Conservation (phyloP, 2,888 invertebrate genomes). For the Ormyrus pomaceus region DNA sequence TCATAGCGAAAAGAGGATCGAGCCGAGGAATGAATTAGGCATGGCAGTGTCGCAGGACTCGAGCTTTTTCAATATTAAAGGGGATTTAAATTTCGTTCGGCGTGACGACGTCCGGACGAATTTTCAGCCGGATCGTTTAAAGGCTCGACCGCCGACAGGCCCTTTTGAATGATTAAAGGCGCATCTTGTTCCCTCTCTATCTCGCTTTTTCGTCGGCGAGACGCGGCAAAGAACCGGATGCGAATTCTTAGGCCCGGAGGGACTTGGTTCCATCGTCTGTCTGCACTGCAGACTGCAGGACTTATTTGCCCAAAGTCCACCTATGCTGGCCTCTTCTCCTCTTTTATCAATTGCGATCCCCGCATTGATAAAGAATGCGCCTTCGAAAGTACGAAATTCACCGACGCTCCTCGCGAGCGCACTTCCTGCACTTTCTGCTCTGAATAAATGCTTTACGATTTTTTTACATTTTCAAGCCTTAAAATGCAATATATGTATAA, state of each 20-base stretch:
- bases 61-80: slow-evolving; percentile 71
- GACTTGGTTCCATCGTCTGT: slow-evolving; percentile 17
- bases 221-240: slow-evolving; percentile 55
- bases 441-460: no score
- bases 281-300: slow-evolving; percentile 5
- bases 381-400: slow-evolving; percentile 5
- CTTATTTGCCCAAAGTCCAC: slow-evolving; percentile 38
- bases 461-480: no score
- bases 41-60: slow-evolving; percentile 38
- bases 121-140: slow-evolving; percentile 72
- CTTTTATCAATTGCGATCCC: slow-evolving; percentile 36
- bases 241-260: slow-evolving; percentile 56
- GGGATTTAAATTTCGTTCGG: slow-evolving; percentile 74
- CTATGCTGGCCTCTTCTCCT: background rate
- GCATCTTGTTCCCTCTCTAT: slow-evolving; percentile 52
- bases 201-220: slow-evolving; percentile 10
- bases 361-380: slow-evolving; percentile 42
- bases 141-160: slow-evolving; percentile 70
- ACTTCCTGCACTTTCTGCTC: no score
- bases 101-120: slow-evolving; percentile 71
- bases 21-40: slow-evolving; percentile 56
- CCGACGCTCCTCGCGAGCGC: no score
- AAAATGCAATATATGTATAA: no score
- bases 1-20: slow-evolving; percentile 53
- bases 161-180: slow-evolving; percentile 72